These are phyloP conservation scores for Semnornis frantzii DNA, from an alignment of 2,113 vertebrate species.

Conservation along the genomic window DNA sequence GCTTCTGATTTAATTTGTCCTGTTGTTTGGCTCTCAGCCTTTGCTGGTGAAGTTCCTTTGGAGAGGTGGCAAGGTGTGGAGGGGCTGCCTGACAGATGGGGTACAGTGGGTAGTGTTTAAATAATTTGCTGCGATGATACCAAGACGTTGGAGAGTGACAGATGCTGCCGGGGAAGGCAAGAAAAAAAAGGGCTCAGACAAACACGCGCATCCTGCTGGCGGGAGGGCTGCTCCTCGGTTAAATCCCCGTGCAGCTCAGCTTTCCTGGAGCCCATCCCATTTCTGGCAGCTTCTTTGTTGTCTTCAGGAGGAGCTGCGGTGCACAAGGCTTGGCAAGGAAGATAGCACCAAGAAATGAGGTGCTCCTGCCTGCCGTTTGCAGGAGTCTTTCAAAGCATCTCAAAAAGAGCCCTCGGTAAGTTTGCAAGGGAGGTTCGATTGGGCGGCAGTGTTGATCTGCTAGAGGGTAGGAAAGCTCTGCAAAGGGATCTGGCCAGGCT, in stretches of 20 bases:
- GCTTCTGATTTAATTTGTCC: conserved; percentile 83
- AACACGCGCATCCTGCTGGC: background rate
- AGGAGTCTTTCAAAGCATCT: background rate
- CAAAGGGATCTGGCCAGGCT: too few species aligned
- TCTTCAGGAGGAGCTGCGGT: background rate
- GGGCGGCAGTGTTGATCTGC: too few species aligned
- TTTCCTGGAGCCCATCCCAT: background rate
- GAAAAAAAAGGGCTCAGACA: background rate
- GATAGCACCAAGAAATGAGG: background rate
- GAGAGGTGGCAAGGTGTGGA: conserved; percentile 44
- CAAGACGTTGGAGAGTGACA: conserved; percentile 58
- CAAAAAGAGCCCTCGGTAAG: background rate
- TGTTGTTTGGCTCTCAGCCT: conserved; percentile 75
- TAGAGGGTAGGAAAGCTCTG: too few species aligned
- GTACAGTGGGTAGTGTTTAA: conserved; percentile 72
- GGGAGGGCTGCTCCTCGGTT: background rate
- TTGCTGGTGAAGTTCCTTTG: conserved; percentile 48
- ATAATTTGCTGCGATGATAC: conserved; percentile 71
- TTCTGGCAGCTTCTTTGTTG: background rate
- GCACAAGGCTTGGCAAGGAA: background rate
- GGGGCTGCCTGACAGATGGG: conserved; percentile 70
- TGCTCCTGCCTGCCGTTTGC: background rate
- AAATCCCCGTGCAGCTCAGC: background rate
- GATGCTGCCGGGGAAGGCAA: conserved; percentile 51
- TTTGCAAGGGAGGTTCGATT: too few species aligned